Evolutionary conservation across 2,113 vertebrate genomes (phyloP).

Genomic region (Sterrhoptilus dennistouni): DNA sequence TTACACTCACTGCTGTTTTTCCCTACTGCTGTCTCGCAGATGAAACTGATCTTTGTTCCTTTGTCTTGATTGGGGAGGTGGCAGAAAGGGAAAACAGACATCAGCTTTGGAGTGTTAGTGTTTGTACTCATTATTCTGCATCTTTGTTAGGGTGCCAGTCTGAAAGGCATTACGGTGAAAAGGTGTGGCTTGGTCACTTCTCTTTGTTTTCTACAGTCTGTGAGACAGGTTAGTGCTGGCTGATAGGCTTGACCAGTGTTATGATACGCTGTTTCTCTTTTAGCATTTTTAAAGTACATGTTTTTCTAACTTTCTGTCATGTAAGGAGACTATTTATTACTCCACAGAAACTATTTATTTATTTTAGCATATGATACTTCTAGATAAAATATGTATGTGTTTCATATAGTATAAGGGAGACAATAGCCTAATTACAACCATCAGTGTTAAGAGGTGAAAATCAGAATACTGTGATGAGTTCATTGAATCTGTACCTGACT

Average conservation of each 20-base stretch:
- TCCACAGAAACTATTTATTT: neutral
- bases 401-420: neutral
- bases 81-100: neutral
- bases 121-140: neutral
- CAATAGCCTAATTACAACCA: neutral
- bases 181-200: neutral
- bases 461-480: neutral
- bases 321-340: neutral
- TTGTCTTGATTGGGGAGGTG: neutral
- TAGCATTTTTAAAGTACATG: neutral
- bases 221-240: neutral
- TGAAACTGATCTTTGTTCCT: slow-evolving; percentile 40
- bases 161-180: neutral
- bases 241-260: neutral
- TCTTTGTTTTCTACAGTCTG: neutral
- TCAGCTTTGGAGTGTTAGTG: neutral
- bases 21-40: neutral
- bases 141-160: neutral
- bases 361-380: neutral
- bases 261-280: neutral
- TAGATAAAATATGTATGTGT: neutral
- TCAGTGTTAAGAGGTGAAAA: neutral
- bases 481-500: neutral
- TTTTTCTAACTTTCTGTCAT: neutral
- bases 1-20: neutral